These are phyloP conservation scores for Sceliomorpha sp. DNA, from an alignment of 2,888 invertebrate species.

Conservation along the genomic window DNA sequence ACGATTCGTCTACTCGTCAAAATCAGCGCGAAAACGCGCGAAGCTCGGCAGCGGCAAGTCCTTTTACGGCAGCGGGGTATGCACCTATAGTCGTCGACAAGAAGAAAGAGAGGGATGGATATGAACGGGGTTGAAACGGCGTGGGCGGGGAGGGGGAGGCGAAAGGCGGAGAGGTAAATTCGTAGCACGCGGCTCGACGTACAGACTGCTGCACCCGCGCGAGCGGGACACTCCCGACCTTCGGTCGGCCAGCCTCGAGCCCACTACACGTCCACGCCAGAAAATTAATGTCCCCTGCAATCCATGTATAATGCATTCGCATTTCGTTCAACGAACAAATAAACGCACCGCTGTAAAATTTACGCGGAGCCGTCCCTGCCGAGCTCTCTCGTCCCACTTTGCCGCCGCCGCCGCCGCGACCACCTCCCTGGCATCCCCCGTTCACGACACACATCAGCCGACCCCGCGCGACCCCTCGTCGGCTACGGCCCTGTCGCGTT, in stretches of 20 bases:
- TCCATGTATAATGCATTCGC: constrained; percentile 81
- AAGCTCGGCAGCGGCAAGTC: too few species aligned
- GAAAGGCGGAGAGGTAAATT: constrained; percentile 28
- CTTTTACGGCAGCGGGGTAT: constrained; percentile 36
- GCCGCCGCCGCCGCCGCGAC: constrained; percentile 5
- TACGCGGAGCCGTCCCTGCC: constrained; percentile 61
- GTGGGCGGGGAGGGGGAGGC: constrained; percentile 60
- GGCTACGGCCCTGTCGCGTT: constrained; percentile 18
- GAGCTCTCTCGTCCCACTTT: constrained; percentile 1
- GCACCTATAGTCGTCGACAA: neutral
- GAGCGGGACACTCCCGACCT: constrained; percentile 54
- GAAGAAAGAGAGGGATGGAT: constrained; percentile 53
- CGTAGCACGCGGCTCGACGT: too few species aligned
- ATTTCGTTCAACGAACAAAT: constrained; percentile 78
- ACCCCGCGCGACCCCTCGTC: too few species aligned
- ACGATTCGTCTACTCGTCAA: constrained; percentile 74
- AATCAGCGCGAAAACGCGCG: constrained; percentile 67
- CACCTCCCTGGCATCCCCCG: constrained; percentile 14
- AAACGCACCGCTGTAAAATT: constrained; percentile 79
- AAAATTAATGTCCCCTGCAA: constrained; percentile 81
- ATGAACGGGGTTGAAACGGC: constrained; percentile 27
- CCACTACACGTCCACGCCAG: constrained; percentile 78
- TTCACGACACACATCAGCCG: too few species aligned
- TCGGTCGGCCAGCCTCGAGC: constrained; percentile 32
- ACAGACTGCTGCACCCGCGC: constrained; percentile 24